phyloP scores from a whole-genome alignment of 2,888 invertebrate genomes.

The Melangyna quadrimaculata region DNA sequence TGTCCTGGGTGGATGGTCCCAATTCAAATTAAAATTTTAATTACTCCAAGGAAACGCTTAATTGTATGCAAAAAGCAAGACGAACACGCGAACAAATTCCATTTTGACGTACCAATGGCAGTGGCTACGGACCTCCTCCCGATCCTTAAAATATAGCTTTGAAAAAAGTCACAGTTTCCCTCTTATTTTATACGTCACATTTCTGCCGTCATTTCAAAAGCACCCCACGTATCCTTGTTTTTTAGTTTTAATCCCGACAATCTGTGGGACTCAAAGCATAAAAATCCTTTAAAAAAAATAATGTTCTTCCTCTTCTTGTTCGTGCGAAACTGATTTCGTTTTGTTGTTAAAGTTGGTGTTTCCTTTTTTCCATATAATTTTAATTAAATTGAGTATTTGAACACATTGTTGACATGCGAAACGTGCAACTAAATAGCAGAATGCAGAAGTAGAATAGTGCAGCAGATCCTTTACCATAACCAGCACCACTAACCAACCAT shows the following conservation, averaged over 20 bases:
- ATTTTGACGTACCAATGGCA: background rate
- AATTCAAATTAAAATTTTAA: conserved; percentile 55
- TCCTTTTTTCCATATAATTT: conserved; percentile 54
- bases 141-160: background rate
- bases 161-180: background rate
- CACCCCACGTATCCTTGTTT: background rate
- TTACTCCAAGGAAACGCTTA: conserved; percentile 24
- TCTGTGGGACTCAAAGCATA: conserved; percentile 12
- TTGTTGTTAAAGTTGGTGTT: conserved; percentile 19
- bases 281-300: conserved; percentile 28
- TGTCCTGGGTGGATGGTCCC: background rate
- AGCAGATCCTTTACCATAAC: background rate
- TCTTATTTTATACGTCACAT: background rate
- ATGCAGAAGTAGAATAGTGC: background rate
- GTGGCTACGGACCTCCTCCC: background rate
- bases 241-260: background rate
- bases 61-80: conserved; percentile 38
- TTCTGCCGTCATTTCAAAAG: background rate
- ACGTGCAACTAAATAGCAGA: conserved; percentile 53
- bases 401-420: conserved; percentile 68
- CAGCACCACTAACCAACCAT: background rate
- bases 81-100: background rate
- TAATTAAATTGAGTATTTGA: conserved; percentile 70
- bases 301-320: conserved; percentile 35
- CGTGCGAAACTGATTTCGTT: conserved; percentile 40